Conservation (phyloP, 2,888 invertebrate species). For the Tetrapedia diversipes region DNA sequence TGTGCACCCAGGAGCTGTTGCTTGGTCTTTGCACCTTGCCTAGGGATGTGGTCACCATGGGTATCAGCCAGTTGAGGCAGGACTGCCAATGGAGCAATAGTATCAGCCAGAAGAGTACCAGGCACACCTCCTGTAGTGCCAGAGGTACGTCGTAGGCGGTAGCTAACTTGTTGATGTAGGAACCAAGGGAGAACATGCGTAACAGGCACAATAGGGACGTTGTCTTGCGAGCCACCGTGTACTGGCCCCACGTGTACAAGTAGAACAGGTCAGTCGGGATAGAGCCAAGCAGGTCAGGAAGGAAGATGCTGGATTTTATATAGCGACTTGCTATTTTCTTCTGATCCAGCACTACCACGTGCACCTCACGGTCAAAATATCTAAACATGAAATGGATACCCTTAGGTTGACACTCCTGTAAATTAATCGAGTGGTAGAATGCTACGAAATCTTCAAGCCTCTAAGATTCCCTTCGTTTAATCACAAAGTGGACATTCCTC, state of each 20-base stretch:
- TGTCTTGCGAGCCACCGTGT: constrained; percentile 69
- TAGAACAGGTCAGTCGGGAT: constrained; percentile 78
- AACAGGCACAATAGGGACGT: constrained; percentile 72
- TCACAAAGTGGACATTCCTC: too few species aligned
- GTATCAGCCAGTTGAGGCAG: constrained; percentile 78
- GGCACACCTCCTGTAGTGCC: constrained; percentile 68
- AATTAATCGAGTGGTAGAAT: too few species aligned
- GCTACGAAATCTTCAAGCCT: too few species aligned
- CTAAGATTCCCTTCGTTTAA: too few species aligned
- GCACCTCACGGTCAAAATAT: constrained; percentile 72
- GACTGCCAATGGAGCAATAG: constrained; percentile 77
- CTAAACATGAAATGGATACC: constrained; percentile 60
- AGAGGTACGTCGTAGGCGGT: constrained; percentile 63
- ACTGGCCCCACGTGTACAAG: constrained; percentile 62
- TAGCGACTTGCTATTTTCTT: constrained; percentile 71
- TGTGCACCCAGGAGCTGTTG: constrained; percentile 75
- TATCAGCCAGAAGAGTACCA: constrained; percentile 70
- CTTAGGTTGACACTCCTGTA: too few species aligned
- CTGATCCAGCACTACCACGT: constrained; percentile 71
- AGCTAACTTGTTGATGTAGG: constrained; percentile 69
- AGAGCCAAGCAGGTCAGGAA: constrained; percentile 76
- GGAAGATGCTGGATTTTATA: constrained; percentile 67
- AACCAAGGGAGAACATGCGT: constrained; percentile 70
- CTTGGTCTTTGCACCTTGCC: constrained; percentile 56
- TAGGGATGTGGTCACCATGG: constrained; percentile 67